phyloP scores from a whole-genome alignment of 2,888 invertebrate species.

The Terebella lapidaria region DNA sequence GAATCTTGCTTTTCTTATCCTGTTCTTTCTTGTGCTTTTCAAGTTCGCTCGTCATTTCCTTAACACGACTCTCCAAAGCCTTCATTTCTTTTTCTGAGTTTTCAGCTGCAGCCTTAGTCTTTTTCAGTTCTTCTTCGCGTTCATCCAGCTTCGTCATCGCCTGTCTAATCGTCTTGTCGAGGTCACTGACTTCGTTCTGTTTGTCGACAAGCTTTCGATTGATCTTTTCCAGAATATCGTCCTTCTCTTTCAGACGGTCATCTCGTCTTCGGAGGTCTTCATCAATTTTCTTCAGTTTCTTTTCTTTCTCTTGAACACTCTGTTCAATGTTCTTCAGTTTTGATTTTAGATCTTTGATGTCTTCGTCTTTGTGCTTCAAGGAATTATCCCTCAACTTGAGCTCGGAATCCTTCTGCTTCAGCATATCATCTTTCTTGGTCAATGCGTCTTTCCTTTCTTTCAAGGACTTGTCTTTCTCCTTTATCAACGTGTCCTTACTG shows the following conservation, averaged over 20 bases:
- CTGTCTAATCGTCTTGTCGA: constrained; percentile 36
- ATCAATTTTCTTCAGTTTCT: constrained; percentile 13
- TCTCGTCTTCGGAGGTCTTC: constrained; percentile 35
- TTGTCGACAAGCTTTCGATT: constrained; percentile 31
- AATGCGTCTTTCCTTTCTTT: constrained; percentile 11
- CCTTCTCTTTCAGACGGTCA: constrained; percentile 45
- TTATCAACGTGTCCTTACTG: constrained; percentile 23
- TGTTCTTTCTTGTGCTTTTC: constrained; percentile 6
- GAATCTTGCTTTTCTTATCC: constrained; percentile 24
- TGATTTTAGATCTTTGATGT: constrained; percentile 20
- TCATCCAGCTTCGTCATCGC: constrained; percentile 31
- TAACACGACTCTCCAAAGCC: constrained; percentile 12
- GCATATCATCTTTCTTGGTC: not conserved
- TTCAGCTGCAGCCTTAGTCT: constrained; percentile 22
- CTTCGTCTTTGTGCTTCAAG: constrained; percentile 20
- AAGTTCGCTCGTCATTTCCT: constrained; percentile 7
- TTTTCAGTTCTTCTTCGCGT: constrained; percentile 27
- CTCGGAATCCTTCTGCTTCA: constrained; percentile 1
- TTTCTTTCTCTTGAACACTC: not conserved
- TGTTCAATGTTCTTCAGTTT: not conserved
- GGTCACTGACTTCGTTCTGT: constrained; percentile 34
- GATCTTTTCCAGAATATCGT: constrained; percentile 36
- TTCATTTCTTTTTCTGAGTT: not conserved
- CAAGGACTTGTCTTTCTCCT: constrained; percentile 22
- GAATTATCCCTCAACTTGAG: constrained; percentile 1